Evolutionary conservation across 2,113 vertebrate species (phyloP), one percentile per base, ranked within the genome.

Genomic region (Engraulis encrasicolus): DNA sequence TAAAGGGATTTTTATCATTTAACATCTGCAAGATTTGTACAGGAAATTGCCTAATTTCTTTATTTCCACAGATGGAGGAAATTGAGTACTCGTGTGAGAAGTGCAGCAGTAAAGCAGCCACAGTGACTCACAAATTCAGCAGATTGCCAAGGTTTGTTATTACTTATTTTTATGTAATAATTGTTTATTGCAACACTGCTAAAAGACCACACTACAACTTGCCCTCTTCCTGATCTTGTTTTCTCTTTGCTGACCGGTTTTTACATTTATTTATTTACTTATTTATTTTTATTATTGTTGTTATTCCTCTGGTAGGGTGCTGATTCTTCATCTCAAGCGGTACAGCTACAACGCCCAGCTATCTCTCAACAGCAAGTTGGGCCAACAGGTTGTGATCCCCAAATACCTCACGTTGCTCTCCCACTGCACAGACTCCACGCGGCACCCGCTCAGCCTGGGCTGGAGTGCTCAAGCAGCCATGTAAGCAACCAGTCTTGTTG

Each of bases 21-120:
- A 5, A 45, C 40, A 45, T 45, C 12, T 12, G 31, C 6, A 12
- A 34, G 31, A 74, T 34, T 1, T 74, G 12, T 11, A 17, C 5
- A 12, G 31, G 27, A 15, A 2, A 27, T 34, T 31, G n/a, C n/a
- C n/a, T n/a, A 74, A 12, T 14, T 34, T 18, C 88, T 80, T 90
- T 89, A 74, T 81, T 88, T 88, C 94, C 93, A 84, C 93, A 94
- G 98, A 93, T 95, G 92, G 95, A 99, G 90, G 98, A 99, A 90
- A 97, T 99, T 0, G 98, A 99, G 80, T 99, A 99, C 92, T 97
- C 97, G 0, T 99, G 98, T 94, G 98, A 99, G 88, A 99, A 99
- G 87, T 99, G 98, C 92, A 96, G 93, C 71, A 96, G 97, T 1
- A 99, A 99, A 86, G 94, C 95, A 79, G 98, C 98, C 7, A 95